A percentile compares a stretch with the other conserved stretches of the same genome.
Conservation (phyloP, 37 sponge, comb jelly and placozoan species). For the Crambe crambe region DNA sequence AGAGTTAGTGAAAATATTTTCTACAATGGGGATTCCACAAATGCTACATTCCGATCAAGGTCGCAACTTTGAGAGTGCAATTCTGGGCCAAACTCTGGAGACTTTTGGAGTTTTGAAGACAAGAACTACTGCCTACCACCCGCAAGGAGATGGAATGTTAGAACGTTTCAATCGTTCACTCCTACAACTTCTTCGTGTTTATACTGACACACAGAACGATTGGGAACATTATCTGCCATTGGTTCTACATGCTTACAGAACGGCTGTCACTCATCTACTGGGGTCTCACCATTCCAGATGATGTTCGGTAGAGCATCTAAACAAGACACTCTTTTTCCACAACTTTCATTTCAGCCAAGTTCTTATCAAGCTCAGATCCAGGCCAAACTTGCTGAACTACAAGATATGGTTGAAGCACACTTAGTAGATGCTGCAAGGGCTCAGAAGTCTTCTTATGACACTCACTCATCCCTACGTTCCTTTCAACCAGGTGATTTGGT, state of each 20-base stretch:
- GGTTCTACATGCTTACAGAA: conserved; percentile 31
- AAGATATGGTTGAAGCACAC: conserved; percentile 27
- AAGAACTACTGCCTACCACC: too few relatives aligned
- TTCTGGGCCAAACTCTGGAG: too few relatives aligned
- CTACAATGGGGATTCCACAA: conserved; percentile 1
- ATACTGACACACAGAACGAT: conserved; percentile 5
- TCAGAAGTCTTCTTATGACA: conserved; percentile 16
- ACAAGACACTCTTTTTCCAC: too few relatives aligned
- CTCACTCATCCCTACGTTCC: not conserved
- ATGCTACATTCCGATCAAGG: conserved; percentile 25
- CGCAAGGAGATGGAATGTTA: too few relatives aligned
- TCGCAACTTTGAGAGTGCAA: too few relatives aligned
- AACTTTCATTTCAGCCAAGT: not conserved
- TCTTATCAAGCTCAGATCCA: not conserved
- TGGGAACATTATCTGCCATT: conserved; percentile 53
- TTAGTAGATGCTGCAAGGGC: conserved; percentile 9
- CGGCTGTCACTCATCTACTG: conserved; percentile 40
- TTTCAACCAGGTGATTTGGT: conserved; percentile 18
- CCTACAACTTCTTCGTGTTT: conserved; percentile 46
- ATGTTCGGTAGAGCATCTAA: conserved; percentile 47
- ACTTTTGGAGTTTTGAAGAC: too few relatives aligned
- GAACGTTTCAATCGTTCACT: conserved; percentile 53
- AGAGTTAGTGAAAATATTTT: conserved; percentile 13
- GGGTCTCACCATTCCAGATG: conserved; percentile 42
- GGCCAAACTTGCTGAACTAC: conserved; percentile 14